A percentile compares a stretch with the other conserved stretches of the same genome.
Evolutionary conservation across 2,888 invertebrate genomes (phyloP).

Genomic region (Silvanus unidentatus): DNA sequence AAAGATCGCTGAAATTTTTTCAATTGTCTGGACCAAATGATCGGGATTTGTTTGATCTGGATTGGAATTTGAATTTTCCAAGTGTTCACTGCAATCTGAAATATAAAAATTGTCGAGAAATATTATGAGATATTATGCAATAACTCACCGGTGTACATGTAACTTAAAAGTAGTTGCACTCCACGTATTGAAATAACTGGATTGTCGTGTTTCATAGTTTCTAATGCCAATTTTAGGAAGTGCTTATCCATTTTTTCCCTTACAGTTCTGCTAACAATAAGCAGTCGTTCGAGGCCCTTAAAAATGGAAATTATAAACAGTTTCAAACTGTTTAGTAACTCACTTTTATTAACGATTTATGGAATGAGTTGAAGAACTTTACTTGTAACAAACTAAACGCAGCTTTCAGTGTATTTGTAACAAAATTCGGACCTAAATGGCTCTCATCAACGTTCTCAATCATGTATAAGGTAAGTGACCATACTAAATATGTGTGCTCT

Average conservation of each 20-base stretch:
- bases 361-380: conserved; percentile 17
- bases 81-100: conserved; percentile 49
- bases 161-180: conserved; percentile 67
- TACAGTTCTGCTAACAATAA: conserved; percentile 52
- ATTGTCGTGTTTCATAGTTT: conserved; percentile 62
- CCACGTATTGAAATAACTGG: conserved; percentile 65
- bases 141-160: conserved; percentile 66
- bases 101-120: conserved; percentile 16
- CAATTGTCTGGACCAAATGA: conserved; percentile 70
- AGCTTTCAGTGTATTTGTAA: conserved; percentile 53
- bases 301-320: conserved; percentile 24
- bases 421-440: conserved; percentile 54
- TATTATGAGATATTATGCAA: background rate
- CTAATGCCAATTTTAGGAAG: conserved; percentile 62
- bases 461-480: conserved; percentile 70
- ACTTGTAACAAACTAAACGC: conserved; percentile 49
- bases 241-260: conserved; percentile 56
- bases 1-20: conserved; percentile 73
- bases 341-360: conserved; percentile 37
- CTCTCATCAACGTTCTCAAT: conserved; percentile 66
- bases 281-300: conserved; percentile 65
- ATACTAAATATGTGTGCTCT: conserved; percentile 63
- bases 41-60: conserved; percentile 62
- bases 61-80: conserved; percentile 48
- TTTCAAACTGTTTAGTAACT: conserved; percentile 12